Percentiles rank a stretch among this genome's conserved stretches.
Evolutionary conservation across 2,888 invertebrate genomes (phyloP).

Genomic region (Ormyrus nitidulus): DNA sequence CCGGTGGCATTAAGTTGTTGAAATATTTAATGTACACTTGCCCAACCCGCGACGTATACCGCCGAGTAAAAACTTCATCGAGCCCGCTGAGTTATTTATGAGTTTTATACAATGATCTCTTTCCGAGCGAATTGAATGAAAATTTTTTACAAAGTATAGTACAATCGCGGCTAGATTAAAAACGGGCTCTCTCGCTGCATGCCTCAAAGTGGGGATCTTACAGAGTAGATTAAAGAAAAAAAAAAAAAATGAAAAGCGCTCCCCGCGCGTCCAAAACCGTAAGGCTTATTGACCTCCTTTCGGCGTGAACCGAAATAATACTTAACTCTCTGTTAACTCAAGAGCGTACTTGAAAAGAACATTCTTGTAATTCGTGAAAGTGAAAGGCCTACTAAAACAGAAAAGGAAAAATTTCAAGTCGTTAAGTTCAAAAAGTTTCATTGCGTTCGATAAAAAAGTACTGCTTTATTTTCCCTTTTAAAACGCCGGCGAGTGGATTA

Average conservation of each 20-base stretch:
- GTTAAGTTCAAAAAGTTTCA: conserved; percentile 30
- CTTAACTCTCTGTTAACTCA: conserved; percentile 23
- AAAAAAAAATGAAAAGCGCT: conserved; percentile 21
- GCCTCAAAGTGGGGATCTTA: background rate
- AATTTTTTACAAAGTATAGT: background rate
- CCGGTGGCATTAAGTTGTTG: no score
- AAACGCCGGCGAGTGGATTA: background rate
- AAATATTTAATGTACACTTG: no score
- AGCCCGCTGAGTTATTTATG: no score
- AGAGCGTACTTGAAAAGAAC: conserved; percentile 14
- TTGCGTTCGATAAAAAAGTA: background rate
- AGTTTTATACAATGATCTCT: no score
- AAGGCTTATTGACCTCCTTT: conserved; percentile 43
- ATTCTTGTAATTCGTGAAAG: conserved; percentile 30
- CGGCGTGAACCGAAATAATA: conserved; percentile 34
- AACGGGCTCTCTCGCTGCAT: background rate
- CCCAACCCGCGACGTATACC: no score
- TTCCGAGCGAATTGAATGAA: background rate
- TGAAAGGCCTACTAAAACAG: conserved; percentile 25
- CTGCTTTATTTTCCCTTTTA: background rate
- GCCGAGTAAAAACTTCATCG: no score
- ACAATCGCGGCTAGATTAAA: background rate
- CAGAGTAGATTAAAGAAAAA: no score
- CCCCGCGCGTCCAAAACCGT: conserved; percentile 15
- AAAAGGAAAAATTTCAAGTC: conserved; percentile 17